phyloP scores from a whole-genome alignment of 2,113 vertebrate species.

The Paramormyrops kingsleyae region DNA sequence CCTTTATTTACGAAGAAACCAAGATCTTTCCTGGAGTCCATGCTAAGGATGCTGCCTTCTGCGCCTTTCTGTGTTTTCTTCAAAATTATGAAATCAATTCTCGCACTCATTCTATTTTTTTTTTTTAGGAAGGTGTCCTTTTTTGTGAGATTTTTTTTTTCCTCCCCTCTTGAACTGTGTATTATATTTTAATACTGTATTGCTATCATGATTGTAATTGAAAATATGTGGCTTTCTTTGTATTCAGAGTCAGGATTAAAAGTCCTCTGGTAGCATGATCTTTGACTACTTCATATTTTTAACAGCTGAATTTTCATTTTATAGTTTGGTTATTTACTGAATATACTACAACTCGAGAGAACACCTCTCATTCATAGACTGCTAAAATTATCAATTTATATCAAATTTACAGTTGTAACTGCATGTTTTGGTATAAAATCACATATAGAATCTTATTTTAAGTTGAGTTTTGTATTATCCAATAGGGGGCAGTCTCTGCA shows the following conservation, averaged over 20 bases:
- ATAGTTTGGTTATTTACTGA: constrained; percentile 35
- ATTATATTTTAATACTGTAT: constrained; percentile 67
- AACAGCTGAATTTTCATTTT: constrained; percentile 20
- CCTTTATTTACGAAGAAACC: constrained; percentile 39
- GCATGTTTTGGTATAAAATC: not conserved
- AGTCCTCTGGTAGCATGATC: constrained; percentile 64
- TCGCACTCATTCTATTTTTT: constrained; percentile 43
- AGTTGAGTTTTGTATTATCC: not conserved
- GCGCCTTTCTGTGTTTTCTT: constrained; percentile 47
- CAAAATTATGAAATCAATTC: constrained; percentile 43
- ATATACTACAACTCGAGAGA: not conserved
- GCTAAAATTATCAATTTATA: not conserved
- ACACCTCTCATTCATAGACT: not conserved
- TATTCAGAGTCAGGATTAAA: constrained; percentile 50
- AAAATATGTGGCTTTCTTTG: constrained; percentile 58
- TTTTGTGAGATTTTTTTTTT: constrained; percentile 55
- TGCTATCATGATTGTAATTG: constrained; percentile 60
- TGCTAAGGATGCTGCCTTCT: constrained; percentile 45
- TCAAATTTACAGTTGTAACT: not conserved
- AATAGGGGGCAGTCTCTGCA: not conserved
- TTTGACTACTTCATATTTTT: constrained; percentile 38
- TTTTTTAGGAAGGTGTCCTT: constrained; percentile 44
- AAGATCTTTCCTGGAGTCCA: constrained; percentile 41
- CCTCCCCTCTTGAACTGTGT: constrained; percentile 57
- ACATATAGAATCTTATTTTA: not conserved